These are phyloP conservation scores for Pogonomyrmex barbatus DNA, from an alignment of 1,140 invertebrate species.

Conservation along the genomic window DNA sequence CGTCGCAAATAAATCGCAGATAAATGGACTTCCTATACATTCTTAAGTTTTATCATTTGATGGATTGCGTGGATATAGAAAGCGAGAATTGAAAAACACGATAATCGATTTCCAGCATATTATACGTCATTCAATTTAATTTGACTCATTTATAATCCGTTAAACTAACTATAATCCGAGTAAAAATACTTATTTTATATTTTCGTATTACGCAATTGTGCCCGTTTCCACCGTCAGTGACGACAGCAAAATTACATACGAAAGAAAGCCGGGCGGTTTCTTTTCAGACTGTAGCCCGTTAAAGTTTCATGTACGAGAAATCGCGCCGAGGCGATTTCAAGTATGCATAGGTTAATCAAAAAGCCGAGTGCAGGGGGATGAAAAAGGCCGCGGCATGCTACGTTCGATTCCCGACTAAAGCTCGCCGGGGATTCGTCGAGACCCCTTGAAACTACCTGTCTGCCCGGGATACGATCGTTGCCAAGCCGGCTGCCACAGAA, in stretches of 20 bases:
- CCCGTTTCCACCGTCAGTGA: background rate
- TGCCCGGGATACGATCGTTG: background rate
- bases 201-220: constrained; percentile 20
- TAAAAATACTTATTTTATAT: constrained; percentile 40
- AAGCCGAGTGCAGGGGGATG: constrained; percentile 43
- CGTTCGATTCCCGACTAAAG: constrained; percentile 63
- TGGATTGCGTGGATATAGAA: background rate
- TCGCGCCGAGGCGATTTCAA: constrained; percentile 73
- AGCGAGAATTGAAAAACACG: background rate
- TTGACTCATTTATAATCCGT: background rate
- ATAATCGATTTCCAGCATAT: background rate
- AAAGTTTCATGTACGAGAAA: constrained; percentile 70
- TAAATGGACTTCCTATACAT: background rate
- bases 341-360: constrained; percentile 79
- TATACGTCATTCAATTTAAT: background rate
- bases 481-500: constrained; percentile 37
- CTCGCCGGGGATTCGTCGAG: constrained; percentile 56
- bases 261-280: constrained; percentile 54
- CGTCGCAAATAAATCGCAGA: constrained; percentile 30
- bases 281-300: constrained; percentile 55
- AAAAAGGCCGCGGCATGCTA: background rate
- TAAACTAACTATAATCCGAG: background rate
- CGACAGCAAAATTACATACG: constrained; percentile 14
- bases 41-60: background rate
- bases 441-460: constrained; percentile 35